A percentile compares a stretch with the other conserved stretches of the same genome.
phyloP scores from a whole-genome alignment of 2,797 vertebrate genomes.

The Acanthurus tractus region DNA sequence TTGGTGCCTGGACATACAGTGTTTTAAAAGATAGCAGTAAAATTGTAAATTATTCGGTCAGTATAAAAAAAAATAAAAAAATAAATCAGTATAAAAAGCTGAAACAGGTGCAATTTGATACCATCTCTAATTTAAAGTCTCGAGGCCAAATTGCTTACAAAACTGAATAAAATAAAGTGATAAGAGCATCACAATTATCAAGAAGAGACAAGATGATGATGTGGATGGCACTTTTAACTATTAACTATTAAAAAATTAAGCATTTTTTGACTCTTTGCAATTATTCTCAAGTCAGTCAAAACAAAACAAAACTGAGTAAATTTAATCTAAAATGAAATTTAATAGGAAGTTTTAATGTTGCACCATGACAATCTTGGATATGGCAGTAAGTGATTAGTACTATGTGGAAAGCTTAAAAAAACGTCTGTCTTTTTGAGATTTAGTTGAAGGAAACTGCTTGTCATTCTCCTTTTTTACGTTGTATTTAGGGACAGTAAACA shows the following conservation, averaged over 20 bases:
- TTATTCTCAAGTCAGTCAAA: neutral
- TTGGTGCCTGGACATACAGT: neutral
- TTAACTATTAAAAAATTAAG: neutral
- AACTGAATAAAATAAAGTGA: neutral
- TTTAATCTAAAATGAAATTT: neutral
- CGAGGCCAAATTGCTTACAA: neutral
- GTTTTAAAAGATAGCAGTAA: neutral
- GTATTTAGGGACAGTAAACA: neutral
- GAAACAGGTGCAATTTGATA: neutral
- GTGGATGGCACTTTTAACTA: neutral
- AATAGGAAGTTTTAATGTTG: neutral
- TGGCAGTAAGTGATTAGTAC: neutral
- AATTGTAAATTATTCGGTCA: neutral
- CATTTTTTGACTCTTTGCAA: neutral
- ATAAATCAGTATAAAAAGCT: neutral
- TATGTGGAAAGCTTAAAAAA: neutral
- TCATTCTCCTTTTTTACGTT: neutral
- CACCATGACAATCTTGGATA: neutral
- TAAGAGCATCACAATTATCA: neutral
- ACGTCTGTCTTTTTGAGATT: neutral
- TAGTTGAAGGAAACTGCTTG: too few species aligned
- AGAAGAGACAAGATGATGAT: neutral
- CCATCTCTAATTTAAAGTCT: neutral
- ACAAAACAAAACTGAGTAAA: neutral
- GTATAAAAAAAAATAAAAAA: too few species aligned